Percentiles rank a stretch among this genome's conserved stretches.
Evolutionary conservation across 2,113 vertebrate genomes (phyloP).

Genomic region (Dendrocopos noguchii): DNA sequence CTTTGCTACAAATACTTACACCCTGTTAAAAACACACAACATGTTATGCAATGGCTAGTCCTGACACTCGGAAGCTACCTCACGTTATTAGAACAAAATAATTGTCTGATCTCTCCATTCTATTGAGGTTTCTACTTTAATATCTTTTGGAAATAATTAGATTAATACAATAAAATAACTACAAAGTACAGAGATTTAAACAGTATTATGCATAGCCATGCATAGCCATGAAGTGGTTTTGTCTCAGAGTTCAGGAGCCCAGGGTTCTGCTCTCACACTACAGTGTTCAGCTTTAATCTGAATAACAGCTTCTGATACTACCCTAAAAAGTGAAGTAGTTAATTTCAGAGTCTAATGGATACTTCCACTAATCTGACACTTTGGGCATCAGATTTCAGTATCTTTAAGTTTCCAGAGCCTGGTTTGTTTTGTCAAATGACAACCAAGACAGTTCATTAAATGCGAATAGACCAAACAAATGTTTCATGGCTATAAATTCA

Average conservation of each 20-base stretch:
- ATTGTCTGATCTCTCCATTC: neutral
- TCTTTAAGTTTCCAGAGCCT: neutral
- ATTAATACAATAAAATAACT: neutral
- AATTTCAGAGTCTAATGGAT: neutral
- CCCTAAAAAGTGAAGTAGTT: neutral
- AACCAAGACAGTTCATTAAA: neutral
- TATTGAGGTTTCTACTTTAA: neutral
- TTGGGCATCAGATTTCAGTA: neutral
- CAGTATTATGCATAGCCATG: neutral
- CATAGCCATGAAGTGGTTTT: neutral
- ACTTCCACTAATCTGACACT: neutral
- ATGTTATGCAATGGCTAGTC: rapidly evolving
- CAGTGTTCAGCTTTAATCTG: neutral
- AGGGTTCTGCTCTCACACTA: neutral
- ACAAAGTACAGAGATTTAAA: neutral
- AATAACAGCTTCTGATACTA: neutral
- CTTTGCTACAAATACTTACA: neutral
- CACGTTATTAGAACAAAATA: neutral
- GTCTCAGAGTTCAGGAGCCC: too few species aligned
- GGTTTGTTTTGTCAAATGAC: neutral
- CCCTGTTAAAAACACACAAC: neutral
- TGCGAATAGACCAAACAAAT: neutral
- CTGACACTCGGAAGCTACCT: neutral
- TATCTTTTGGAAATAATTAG: neutral
- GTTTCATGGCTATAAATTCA: neutral